Base-by-base conservation (phyloP, 2,797 vertebrate species). In the Pelobates cultripes region DNA sequence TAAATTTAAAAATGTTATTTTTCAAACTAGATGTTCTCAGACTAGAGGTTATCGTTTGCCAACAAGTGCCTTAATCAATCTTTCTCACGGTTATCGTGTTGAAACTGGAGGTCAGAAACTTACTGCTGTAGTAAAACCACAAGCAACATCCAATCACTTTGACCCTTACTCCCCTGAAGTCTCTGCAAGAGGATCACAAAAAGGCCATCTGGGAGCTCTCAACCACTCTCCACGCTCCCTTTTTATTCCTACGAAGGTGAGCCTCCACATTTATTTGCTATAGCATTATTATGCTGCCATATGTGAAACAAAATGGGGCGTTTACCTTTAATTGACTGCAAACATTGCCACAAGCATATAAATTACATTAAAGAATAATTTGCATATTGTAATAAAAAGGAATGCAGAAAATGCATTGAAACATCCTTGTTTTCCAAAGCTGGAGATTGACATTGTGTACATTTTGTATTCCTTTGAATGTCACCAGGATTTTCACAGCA, bases 151-250 rank as follows among this genome's bases (percentile, higher is more conserved):
- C 77, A 91, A 91, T 84, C 90, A 90, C 63, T 87, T 78, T 78
- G 88, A 28, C 78, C 84, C 89, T 47, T 86, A 85, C 57, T 40
- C 87, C 17, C 84, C 91, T 42, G 67, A 90, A 78, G 69, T 87
- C 0, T 82, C 89, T 41, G 89, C 87, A 73, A 83, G 80, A 6
- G 85, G 79, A 85, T 89, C 89, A 0, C 89, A 95, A 53, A 95
- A 92, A 86, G 89, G 91, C 13, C 96, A 94, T 71, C 83, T 95
- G 79, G 92, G 91, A 3, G 94, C 94, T 73, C 94, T 98, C 83
- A 97, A 96, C 92, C 97, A 98, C 89, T 98, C 97, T 0, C 96
- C 97, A 43, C 95, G 94, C 0, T 99, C 97, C 0, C 96, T 96
- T 43, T 99, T 99, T 73, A 90, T 97, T 85, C 95, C 96, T 80